Percentiles rank a stretch among this genome's conserved stretches.
phyloP scores from a whole-genome alignment of 2,888 invertebrate species.

The Drosophila algonquin region DNA sequence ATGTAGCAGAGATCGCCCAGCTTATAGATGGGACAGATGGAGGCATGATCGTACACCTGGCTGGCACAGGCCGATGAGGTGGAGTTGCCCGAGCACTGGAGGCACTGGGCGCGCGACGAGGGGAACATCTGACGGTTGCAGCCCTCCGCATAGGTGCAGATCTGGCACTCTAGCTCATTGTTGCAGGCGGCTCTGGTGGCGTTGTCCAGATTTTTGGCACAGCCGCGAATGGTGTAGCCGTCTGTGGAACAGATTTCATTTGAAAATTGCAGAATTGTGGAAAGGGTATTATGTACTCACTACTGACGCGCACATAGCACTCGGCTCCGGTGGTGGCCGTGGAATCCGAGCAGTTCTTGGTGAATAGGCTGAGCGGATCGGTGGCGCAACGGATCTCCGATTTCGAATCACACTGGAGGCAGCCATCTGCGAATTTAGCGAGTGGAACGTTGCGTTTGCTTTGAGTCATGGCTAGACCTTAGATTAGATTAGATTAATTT shows the following conservation, averaged over 20 bases:
- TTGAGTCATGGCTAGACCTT: slow-evolving; percentile 15
- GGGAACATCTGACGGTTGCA: slow-evolving; percentile 81
- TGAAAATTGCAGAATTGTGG: neutral
- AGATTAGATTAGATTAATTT: slow-evolving; percentile 24
- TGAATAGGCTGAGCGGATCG: slow-evolving; percentile 71
- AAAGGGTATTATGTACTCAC: slow-evolving; percentile 53
- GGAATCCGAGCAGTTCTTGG: slow-evolving; percentile 72
- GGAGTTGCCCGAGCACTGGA: slow-evolving; percentile 78
- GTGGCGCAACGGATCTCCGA: slow-evolving; percentile 76
- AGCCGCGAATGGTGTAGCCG: slow-evolving; percentile 81
- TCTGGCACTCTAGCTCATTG: slow-evolving; percentile 79
- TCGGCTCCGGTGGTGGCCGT: slow-evolving; percentile 50
- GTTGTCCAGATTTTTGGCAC: slow-evolving; percentile 76
- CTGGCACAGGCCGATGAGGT: slow-evolving; percentile 74
- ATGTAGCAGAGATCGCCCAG: slow-evolving; percentile 81
- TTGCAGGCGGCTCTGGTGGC: slow-evolving; percentile 64
- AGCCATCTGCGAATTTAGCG: slow-evolving; percentile 66
- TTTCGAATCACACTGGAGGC: slow-evolving; percentile 81
- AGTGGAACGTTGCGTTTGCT: slow-evolving; percentile 15
- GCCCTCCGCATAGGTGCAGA: slow-evolving; percentile 74
- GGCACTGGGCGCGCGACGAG: slow-evolving; percentile 72
- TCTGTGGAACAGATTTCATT: slow-evolving; percentile 52
- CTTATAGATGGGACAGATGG: slow-evolving; percentile 75
- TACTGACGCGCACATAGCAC: slow-evolving; percentile 74
- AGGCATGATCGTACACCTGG: slow-evolving; percentile 60